These are phyloP conservation scores for Athetis lepigone DNA, from an alignment of 2,888 invertebrate species.

Conservation along the genomic window DNA sequence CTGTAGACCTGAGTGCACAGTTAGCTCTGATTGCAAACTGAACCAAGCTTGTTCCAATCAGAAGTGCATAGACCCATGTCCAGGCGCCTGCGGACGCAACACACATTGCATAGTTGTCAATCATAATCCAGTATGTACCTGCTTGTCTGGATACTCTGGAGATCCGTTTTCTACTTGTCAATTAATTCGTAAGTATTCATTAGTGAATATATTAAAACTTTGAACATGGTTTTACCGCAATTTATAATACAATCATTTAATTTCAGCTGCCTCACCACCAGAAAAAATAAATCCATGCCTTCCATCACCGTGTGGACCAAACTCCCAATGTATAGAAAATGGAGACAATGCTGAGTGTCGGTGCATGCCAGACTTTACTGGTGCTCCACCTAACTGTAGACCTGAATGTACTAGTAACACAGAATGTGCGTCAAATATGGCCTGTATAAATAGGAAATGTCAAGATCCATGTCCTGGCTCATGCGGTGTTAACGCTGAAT, in stretches of 20 bases:
- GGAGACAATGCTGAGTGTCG: constrained; percentile 92
- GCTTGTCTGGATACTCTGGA: constrained; percentile 92
- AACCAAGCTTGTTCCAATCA: constrained; percentile 94
- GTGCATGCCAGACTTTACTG: constrained; percentile 91
- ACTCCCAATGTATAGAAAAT: constrained; percentile 91
- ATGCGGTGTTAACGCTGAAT: constrained; percentile 93
- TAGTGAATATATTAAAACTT: background rate
- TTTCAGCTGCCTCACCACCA: constrained; percentile 79
- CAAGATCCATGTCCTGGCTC: constrained; percentile 93
- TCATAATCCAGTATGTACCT: constrained; percentile 93
- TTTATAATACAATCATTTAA: constrained; percentile 25
- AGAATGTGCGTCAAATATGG: constrained; percentile 91
- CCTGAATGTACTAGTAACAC: constrained; percentile 93
- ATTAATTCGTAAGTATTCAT: constrained; percentile 81
- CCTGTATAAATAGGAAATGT: constrained; percentile 93
- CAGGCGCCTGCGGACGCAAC: constrained; percentile 92
- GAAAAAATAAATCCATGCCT: constrained; percentile 89
- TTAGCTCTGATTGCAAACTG: constrained; percentile 93
- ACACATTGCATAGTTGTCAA: constrained; percentile 91
- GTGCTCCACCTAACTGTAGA: constrained; percentile 92
- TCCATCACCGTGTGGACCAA: constrained; percentile 93
- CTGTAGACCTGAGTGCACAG: constrained; percentile 94
- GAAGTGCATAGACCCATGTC: constrained; percentile 94
- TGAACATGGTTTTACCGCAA: background rate
- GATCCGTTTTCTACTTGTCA: constrained; percentile 94